Percentiles rank a stretch among this genome's conserved stretches.
These are phyloP conservation scores for Spilogale gracilis DNA, from an alignment of 2,113 vertebrate species.

Conservation along the genomic window DNA sequence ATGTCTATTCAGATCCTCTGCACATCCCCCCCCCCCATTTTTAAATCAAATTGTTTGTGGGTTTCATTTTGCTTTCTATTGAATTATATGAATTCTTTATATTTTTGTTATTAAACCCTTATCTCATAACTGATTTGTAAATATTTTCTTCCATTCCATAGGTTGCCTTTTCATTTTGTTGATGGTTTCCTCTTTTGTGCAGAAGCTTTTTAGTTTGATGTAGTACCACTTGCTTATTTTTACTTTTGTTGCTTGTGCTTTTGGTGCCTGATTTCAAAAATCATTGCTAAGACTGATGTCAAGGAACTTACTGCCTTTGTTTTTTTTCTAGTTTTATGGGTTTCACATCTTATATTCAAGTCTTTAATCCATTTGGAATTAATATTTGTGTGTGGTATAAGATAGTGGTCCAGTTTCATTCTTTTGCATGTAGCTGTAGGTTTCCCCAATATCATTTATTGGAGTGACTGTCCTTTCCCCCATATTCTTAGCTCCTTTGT, in stretches of 20 bases:
- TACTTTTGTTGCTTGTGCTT: background rate
- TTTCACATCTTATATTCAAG: background rate
- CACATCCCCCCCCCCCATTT: background rate
- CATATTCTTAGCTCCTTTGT: background rate
- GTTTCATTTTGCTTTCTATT: background rate
- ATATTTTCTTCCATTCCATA: background rate
- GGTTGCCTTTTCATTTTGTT: background rate
- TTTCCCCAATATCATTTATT: conserved; percentile 3
- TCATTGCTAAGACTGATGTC: background rate
- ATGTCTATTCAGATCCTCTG: background rate
- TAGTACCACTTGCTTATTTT: background rate
- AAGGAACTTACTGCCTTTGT: background rate
- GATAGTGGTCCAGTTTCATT: background rate
- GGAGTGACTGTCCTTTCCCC: background rate
- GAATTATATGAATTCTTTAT: background rate
- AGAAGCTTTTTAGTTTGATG: background rate
- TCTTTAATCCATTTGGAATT: background rate
- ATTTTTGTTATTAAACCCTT: background rate
- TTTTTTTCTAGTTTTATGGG: background rate
- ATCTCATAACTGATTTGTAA: background rate
- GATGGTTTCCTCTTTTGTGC: background rate
- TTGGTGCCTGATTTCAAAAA: background rate
- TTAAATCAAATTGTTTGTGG: background rate
- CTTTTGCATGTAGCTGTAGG: background rate
- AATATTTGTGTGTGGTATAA: background rate